A percentile compares a stretch with the other conserved stretches of the same genome.
phyloP scores from a whole-genome alignment of 2,797 vertebrate species.

The Peromyscus attwateri region DNA sequence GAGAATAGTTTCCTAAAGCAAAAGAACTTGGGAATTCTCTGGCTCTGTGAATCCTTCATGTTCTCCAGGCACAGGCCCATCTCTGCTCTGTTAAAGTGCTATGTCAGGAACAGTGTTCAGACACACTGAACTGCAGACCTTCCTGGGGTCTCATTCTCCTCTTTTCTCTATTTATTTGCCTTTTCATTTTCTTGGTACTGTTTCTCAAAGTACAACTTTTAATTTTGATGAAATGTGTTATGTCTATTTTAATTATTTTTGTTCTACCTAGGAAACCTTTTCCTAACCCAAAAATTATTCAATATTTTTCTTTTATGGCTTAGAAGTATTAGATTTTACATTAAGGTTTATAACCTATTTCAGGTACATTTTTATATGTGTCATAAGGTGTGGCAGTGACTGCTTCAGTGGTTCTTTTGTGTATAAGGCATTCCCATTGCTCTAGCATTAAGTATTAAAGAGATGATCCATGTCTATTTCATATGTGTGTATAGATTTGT shows the following conservation, averaged over 20 bases:
- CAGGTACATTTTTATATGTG: background rate
- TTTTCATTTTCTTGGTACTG: background rate
- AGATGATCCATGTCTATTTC: background rate
- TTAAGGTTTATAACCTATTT: background rate
- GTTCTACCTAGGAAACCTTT: background rate
- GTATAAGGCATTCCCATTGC: background rate
- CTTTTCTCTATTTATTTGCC: background rate
- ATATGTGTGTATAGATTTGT: background rate
- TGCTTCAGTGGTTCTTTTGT: background rate
- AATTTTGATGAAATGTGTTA: background rate
- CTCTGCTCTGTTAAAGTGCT: background rate
- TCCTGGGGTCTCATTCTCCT: background rate
- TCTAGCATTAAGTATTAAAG: background rate
- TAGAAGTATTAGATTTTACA: background rate
- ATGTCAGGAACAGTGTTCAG: background rate
- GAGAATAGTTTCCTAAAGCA: background rate
- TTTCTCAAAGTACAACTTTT: conserved; percentile 5
- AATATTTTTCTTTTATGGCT: background rate
- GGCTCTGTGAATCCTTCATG: background rate
- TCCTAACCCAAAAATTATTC: background rate
- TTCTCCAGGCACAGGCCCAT: background rate
- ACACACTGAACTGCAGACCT: background rate
- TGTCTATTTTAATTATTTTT: background rate
- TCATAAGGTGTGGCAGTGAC: background rate
- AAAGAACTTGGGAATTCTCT: background rate